These are phyloP conservation scores for Toxonevra muliebris DNA, from an alignment of 2,888 invertebrate genomes.

Conservation along the genomic window DNA sequence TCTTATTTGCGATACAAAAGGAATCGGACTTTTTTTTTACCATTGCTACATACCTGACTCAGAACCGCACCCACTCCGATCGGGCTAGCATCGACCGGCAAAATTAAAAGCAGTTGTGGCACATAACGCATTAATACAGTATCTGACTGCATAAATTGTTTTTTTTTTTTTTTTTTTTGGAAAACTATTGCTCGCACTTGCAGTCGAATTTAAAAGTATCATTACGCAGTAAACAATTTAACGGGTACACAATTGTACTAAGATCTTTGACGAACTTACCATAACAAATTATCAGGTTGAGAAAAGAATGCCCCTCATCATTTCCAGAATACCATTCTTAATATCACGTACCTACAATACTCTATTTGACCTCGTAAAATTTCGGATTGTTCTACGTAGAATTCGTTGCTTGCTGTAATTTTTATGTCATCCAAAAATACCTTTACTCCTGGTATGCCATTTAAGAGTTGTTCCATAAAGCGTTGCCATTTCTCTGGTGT, in stretches of 20 bases:
- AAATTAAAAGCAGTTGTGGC: conserved; percentile 47
- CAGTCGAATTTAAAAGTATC: conserved; percentile 43
- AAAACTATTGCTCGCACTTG: too few relatives aligned
- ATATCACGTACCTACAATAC: too few relatives aligned
- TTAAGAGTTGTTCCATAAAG: conserved; percentile 36
- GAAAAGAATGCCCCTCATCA: too few relatives aligned
- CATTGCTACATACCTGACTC: conserved; percentile 43
- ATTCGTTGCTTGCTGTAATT: conserved; percentile 42
- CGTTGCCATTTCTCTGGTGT: conserved; percentile 54
- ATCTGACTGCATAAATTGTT: background rate
- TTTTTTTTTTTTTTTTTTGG: conserved; percentile 29
- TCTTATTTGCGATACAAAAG: conserved; percentile 52
- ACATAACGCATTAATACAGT: conserved; percentile 38
- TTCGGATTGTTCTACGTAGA: conserved; percentile 47
- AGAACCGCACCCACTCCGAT: conserved; percentile 52
- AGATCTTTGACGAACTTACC: too few relatives aligned
- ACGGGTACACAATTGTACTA: conserved; percentile 45
- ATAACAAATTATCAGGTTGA: too few relatives aligned
- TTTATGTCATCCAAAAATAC: conserved; percentile 49
- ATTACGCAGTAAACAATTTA: conserved; percentile 47
- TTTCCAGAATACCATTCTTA: too few relatives aligned
- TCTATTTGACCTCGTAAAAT: conserved; percentile 56
- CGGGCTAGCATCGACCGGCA: conserved; percentile 50
- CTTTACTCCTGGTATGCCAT: conserved; percentile 44
- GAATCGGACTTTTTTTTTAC: conserved; percentile 49